A percentile compares a stretch with the other conserved stretches of the same genome.
These are phyloP conservation scores for Scylla paramamosain DNA, from an alignment of 1,140 invertebrate species.

Conservation along the genomic window DNA sequence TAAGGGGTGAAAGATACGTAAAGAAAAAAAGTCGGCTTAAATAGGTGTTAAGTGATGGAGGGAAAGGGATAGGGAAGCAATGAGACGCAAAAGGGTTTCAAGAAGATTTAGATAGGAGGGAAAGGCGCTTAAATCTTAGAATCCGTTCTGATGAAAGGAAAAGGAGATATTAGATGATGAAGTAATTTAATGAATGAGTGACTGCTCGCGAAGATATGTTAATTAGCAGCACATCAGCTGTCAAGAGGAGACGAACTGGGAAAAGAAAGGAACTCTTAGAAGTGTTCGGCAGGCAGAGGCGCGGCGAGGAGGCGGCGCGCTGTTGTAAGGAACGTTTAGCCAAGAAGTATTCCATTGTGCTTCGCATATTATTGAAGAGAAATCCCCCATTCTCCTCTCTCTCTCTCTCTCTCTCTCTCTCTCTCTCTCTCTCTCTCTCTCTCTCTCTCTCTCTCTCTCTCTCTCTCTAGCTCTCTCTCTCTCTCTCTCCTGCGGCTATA, in stretches of 20 bases:
- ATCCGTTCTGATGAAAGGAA: neutral
- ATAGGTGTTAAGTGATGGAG: neutral
- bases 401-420: conserved; percentile 54
- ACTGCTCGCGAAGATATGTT: neutral
- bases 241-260: neutral
- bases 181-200: neutral
- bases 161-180: conserved; percentile 8
- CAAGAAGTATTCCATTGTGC: no score
- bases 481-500: no score
- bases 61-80: neutral
- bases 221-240: neutral
- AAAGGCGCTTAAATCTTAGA: neutral
- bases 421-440: conserved; percentile 48
- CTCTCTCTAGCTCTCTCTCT: conserved; percentile 30
- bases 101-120: conserved; percentile 19
- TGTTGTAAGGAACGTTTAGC: no score
- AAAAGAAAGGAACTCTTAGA: neutral
- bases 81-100: neutral
- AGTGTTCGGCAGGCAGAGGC: no score
- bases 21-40: neutral
- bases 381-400: neutral
- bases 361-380: no score
- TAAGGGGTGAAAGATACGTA: neutral
- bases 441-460: conserved; percentile 44
- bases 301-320: no score